A percentile compares a stretch with the other conserved stretches of the same genome.
Conservation (phyloP, 2,797 vertebrate genomes). For the Polyboroides typus region DNA sequence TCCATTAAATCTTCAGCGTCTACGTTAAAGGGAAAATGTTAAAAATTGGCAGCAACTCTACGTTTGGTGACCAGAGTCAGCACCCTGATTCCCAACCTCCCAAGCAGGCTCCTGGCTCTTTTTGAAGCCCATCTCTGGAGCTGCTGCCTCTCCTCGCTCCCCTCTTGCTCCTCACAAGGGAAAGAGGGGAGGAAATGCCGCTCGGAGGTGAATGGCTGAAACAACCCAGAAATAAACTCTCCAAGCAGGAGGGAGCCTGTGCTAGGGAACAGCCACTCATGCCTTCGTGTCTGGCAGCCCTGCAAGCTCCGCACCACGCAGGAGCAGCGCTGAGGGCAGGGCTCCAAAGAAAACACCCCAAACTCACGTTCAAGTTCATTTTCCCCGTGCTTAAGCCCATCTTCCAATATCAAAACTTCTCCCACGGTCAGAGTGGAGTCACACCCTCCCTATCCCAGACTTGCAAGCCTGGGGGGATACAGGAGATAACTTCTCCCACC, state of each 20-base stretch:
- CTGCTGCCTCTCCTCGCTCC: rapidly evolving
- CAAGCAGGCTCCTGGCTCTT: not conserved
- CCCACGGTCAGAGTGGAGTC: rapidly evolving
- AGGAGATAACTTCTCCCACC: not conserved
- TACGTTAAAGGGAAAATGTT: not conserved
- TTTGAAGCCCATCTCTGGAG: not conserved
- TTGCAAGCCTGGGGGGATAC: not conserved
- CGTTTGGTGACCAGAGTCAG: not conserved
- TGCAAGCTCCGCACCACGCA: not conserved
- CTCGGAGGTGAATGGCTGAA: not conserved
- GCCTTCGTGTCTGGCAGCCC: not conserved
- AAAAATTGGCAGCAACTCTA: not conserved
- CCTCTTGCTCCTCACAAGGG: not conserved
- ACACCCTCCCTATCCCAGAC: not conserved
- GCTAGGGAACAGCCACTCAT: not conserved
- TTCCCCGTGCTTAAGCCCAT: not conserved
- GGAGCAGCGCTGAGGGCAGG: not conserved
- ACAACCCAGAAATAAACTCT: constrained; percentile 10
- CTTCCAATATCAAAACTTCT: not conserved
- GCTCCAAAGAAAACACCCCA: not conserved
- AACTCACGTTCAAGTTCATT: not conserved
- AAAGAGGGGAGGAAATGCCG: not conserved
- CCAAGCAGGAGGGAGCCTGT: not conserved
- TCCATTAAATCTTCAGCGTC: not conserved
- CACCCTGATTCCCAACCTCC: not conserved